Evolutionary conservation across 1,140 invertebrate genomes (phyloP).

Genomic region (Atopsyche davidsoni): DNA sequence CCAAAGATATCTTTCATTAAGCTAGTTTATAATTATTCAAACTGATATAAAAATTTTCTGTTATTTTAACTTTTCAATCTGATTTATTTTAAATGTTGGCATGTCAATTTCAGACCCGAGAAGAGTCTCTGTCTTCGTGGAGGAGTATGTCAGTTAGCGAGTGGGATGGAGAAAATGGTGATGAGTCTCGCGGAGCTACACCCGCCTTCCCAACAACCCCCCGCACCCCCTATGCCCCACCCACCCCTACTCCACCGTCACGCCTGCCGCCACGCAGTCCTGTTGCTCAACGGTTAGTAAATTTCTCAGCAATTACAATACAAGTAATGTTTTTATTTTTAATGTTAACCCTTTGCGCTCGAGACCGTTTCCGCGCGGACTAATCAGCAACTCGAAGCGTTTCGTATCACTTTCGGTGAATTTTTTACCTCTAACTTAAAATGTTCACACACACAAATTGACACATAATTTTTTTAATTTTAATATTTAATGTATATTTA

Average conservation of each 20-base stretch:
- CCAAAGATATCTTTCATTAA: not conserved
- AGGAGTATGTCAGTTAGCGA: conserved; percentile 54
- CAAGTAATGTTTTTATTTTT: too few species aligned
- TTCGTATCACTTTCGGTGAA: too few species aligned
- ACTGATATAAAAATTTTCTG: not conserved
- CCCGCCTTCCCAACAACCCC: conserved; percentile 86
- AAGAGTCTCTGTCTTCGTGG: conserved; percentile 58
- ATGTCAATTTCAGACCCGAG: conserved; percentile 49
- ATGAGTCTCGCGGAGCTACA: conserved; percentile 66
- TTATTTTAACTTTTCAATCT: not conserved
- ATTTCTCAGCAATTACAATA: too few species aligned
- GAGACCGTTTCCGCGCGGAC: too few species aligned
- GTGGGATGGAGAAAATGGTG: conserved; percentile 42
- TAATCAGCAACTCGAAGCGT: too few species aligned
- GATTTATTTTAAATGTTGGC: conserved; percentile 22
- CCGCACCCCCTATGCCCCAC: conserved; percentile 72
- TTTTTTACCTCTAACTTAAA: too few species aligned
- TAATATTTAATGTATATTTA: too few species aligned
- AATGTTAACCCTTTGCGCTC: too few species aligned
- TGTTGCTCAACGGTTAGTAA: conserved; percentile 59
- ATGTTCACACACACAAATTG: too few species aligned
- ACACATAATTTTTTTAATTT: too few species aligned
- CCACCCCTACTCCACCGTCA: conserved; percentile 52
- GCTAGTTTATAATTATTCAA: not conserved
- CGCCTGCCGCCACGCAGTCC: conserved; percentile 63